These are phyloP conservation scores for Cosmia pyralina DNA, from an alignment of 2,888 invertebrate species.

Conservation along the genomic window DNA sequence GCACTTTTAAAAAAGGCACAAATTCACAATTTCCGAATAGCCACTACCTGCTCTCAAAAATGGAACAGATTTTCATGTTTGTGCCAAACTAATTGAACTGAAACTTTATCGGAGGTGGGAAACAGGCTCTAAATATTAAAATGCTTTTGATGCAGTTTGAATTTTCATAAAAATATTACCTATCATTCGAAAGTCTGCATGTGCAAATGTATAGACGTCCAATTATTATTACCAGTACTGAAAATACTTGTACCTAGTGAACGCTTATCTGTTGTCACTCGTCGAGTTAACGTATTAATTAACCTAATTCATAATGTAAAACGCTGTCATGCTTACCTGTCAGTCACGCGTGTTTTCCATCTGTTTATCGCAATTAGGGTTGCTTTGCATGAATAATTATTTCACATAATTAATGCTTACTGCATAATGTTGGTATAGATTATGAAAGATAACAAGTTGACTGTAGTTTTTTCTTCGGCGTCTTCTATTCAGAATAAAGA, in stretches of 20 bases:
- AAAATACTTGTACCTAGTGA: constrained; percentile 3
- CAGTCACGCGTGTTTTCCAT: constrained; percentile 56
- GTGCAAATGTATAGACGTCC: background rate
- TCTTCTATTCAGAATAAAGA: background rate
- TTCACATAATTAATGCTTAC: constrained; percentile 17
- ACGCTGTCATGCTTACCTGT: constrained; percentile 54
- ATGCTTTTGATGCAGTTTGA: background rate
- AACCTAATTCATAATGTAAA: constrained; percentile 62
- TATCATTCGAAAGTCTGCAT: background rate
- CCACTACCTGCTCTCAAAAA: background rate
- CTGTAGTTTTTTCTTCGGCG: background rate
- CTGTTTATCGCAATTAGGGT: constrained; percentile 44
- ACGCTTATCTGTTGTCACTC: constrained; percentile 40
- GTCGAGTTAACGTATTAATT: constrained; percentile 56
- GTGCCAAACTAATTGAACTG: background rate
- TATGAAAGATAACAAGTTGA: constrained; percentile 26
- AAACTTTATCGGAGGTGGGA: background rate
- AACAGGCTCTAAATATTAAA: background rate
- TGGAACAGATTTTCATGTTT: background rate
- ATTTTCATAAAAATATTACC: background rate
- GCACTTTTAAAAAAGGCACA: background rate
- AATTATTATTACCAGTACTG: background rate
- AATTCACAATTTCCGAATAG: background rate
- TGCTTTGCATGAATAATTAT: constrained; percentile 47
- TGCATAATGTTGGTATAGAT: constrained; percentile 31